A percentile compares a stretch with the other conserved stretches of the same genome.
These are phyloP conservation scores for Sebastes minor DNA, from an alignment of 2,797 vertebrate species.

Conservation along the genomic window DNA sequence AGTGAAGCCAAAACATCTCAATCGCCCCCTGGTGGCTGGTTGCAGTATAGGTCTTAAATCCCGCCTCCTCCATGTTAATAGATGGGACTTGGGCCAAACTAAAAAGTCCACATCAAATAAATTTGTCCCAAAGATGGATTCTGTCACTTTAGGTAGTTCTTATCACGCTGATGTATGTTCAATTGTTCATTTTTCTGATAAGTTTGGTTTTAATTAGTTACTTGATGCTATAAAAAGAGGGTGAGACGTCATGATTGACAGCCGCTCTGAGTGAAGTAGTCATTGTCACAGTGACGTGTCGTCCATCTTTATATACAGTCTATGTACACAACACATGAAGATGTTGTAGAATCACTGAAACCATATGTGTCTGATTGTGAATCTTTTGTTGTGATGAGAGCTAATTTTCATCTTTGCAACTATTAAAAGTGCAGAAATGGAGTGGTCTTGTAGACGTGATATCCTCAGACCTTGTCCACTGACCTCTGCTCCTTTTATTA, in stretches of 20 bases:
- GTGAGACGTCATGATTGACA: not conserved
- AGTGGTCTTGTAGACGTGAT: not conserved
- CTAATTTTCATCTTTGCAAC: not conserved
- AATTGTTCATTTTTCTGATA: no score
- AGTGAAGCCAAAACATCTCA: not conserved
- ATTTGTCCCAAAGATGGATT: no score
- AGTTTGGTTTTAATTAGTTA: not conserved
- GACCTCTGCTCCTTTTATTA: slow-evolving; percentile 7
- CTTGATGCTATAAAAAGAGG: not conserved
- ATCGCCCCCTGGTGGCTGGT: not conserved
- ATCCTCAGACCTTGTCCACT: not conserved
- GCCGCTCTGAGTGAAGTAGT: not conserved
- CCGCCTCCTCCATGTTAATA: accelerated
- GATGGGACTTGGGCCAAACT: no score
- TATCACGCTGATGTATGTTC: no score
- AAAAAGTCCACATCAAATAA: no score
- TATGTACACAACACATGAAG: not conserved
- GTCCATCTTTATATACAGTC: not conserved
- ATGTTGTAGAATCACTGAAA: not conserved
- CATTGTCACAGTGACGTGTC: not conserved
- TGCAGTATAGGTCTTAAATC: not conserved
- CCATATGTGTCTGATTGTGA: not conserved
- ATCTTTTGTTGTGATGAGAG: not conserved
- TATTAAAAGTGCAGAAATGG: not conserved
- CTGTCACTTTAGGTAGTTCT: no score